Evolutionary conservation across 2,797 vertebrate genomes (phyloP), one percentile per base, ranked within the genome.

Genomic region (Enteromius viviparus): DNA sequence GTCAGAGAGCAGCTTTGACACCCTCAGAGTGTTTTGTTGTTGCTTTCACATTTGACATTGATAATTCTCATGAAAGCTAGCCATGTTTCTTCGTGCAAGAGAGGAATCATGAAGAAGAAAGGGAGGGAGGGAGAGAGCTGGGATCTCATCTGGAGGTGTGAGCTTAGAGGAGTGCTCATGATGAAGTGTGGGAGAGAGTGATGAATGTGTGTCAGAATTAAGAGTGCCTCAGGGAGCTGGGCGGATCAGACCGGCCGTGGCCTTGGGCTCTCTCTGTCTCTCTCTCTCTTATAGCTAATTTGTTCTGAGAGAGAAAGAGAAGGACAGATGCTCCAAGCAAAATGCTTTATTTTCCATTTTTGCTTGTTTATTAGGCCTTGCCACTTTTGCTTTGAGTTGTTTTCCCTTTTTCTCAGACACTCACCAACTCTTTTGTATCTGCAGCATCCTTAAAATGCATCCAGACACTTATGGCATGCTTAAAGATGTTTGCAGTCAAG

Each of bases 171-270:
- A 78, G 85, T 76, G 76, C 34, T 60, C 37, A 81, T 79, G 83
- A 87, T 86, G 75, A 86, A 87, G 82, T 81, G 84, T 83, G 82
- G 78, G 82, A 62, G 74, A 69, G 77, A 69, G 68, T 87, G 88
- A 86, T 87, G 84, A 86, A 86, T 82, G 82, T 65, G 58, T 65
- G 55, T 80, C 80, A 80, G 78, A 80, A 81, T 84, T 82, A 85
- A 87, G 78, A 86, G 84, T 51, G 76, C 87, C 85, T 71, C 79
- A 11, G 84, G 85, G 85, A 86, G 66, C 55, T 17, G 58, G 85
- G 72, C 60, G 55, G 86, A 60, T 88, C 81, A 76, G 81, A 83
- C 71, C 47, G 76, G 65, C 62, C 60, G 45, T 78, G 79, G 70
- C 84, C 82, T 80, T 78, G 8, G 60, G 71, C 77, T 55, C 37